A percentile compares a stretch with the other conserved stretches of the same genome.
These are phyloP conservation scores for Steinernema hermaphroditum DNA, from an alignment of 2,888 invertebrate species.

Conservation along the genomic window DNA sequence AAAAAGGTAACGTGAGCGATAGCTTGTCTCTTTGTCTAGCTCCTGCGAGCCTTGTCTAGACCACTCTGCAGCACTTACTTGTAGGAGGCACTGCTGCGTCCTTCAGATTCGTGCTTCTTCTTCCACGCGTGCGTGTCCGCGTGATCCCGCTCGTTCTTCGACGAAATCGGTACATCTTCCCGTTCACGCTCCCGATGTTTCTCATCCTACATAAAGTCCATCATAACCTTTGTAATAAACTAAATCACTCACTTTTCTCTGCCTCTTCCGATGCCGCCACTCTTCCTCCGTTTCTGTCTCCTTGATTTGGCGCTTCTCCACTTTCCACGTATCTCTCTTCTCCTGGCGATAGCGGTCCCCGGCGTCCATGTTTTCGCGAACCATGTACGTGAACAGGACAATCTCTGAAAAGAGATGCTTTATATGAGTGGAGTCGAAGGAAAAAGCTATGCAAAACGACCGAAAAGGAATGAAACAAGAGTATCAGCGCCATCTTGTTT, in stretches of 20 bases:
- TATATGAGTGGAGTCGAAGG: not conserved
- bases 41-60: too few species aligned
- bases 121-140: constrained; percentile 93
- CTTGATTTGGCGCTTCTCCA: constrained; percentile 73
- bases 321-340: constrained; percentile 46
- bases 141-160: constrained; percentile 87
- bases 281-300: constrained; percentile 92
- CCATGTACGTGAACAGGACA: not conserved
- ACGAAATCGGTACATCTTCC: constrained; percentile 71
- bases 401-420: not conserved
- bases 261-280: constrained; percentile 83
- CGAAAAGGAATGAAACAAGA: not conserved
- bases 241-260: constrained; percentile 50
- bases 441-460: too few species aligned
- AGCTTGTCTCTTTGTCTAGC: too few species aligned
- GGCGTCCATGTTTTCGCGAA: not conserved
- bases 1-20: too few species aligned
- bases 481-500: not conserved
- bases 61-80: too few species aligned
- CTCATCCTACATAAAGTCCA: constrained; percentile 39
- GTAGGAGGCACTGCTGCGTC: constrained; percentile 67
- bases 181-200: constrained; percentile 27
- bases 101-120: constrained; percentile 92
- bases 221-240: not conserved
- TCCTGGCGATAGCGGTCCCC: constrained; percentile 39